Percentiles rank a stretch among this genome's conserved stretches.
phyloP scores from a whole-genome alignment of 2,888 invertebrate species.

The Rhingia rostrata region DNA sequence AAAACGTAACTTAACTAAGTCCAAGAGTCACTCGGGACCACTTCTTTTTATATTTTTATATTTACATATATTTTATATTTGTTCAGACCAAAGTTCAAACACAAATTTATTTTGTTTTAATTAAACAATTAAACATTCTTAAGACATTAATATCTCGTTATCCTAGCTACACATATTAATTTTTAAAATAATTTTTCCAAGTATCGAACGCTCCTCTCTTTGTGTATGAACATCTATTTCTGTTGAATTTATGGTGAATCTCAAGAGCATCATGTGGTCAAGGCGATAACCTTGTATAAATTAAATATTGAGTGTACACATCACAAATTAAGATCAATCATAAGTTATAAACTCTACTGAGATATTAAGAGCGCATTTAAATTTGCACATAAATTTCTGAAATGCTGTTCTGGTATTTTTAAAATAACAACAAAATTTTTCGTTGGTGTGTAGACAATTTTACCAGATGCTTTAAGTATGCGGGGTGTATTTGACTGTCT shows the following conservation, averaged over 20 bases:
- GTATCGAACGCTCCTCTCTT: background rate
- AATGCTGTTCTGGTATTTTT: slow-evolving; percentile 8
- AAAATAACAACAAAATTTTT: slow-evolving; percentile 4
- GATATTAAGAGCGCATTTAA: slow-evolving; percentile 21
- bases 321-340: slow-evolving; percentile 16
- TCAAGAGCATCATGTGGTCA: slow-evolving; percentile 18
- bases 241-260: slow-evolving; percentile 4
- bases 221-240: background rate
- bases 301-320: slow-evolving; percentile 36
- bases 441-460: background rate
- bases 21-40: too few species aligned
- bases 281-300: slow-evolving; percentile 13
- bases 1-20: too few species aligned
- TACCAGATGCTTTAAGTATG: slow-evolving; percentile 8
- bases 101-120: too few species aligned
- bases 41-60: too few species aligned
- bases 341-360: slow-evolving; percentile 18
- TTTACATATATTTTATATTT: too few species aligned
- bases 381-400: slow-evolving; percentile 6
- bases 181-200: background rate
- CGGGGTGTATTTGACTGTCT: too few species aligned
- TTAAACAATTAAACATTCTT: too few species aligned
- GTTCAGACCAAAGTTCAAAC: too few species aligned
- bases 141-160: too few species aligned
- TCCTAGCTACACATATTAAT: too few species aligned